phyloP scores from a whole-genome alignment of 2,113 vertebrate species.

The Microcebus murinus region DNA sequence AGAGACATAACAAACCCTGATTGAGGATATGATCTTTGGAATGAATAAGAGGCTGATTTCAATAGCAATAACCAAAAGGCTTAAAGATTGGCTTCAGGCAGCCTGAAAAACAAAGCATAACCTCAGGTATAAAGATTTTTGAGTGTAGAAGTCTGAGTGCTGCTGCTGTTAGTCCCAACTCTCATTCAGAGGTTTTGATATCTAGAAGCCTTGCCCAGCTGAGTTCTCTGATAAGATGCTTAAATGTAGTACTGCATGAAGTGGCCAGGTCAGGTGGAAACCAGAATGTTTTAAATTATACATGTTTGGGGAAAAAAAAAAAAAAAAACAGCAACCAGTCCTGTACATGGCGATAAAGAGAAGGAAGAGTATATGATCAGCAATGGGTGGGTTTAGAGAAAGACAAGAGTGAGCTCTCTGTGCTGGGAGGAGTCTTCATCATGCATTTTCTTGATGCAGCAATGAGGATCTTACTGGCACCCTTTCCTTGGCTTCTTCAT shows the following conservation, averaged over 20 bases:
- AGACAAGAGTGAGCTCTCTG: background rate
- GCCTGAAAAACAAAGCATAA: background rate
- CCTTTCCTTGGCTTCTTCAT: background rate
- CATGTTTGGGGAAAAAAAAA: background rate
- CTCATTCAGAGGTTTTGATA: background rate
- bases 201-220: background rate
- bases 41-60: background rate
- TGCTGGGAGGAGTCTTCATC: background rate
- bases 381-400: background rate
- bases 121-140: background rate
- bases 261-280: background rate
- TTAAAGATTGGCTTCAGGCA: background rate
- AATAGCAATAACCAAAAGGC: background rate
- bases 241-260: background rate
- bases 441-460: background rate
- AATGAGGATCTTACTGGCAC: too few relatives aligned
- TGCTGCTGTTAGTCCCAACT: background rate
- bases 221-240: background rate
- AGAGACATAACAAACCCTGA: background rate
- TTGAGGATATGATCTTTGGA: background rate
- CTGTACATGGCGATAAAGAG: background rate
- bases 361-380: background rate
- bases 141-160: background rate
- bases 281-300: background rate
- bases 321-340: background rate